These are phyloP conservation scores for Agapornis roseicollis DNA, from an alignment of 2,113 vertebrate species.

Conservation along the genomic window DNA sequence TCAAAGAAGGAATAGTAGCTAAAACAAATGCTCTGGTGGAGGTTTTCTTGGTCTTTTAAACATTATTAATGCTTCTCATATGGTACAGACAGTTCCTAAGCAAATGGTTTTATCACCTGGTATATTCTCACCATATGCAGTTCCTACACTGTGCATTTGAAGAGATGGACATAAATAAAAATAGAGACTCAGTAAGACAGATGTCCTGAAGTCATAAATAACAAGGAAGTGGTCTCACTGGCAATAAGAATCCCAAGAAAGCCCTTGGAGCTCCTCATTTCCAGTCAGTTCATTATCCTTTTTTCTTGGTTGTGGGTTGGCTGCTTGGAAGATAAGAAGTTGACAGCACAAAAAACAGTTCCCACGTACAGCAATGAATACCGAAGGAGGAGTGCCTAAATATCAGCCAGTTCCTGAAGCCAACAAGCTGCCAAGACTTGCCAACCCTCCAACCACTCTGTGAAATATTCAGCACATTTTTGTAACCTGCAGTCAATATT, in stretches of 20 bases:
- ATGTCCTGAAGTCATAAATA: conserved; percentile 45
- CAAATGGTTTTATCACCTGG: conserved; percentile 31
- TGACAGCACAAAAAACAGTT: conserved; percentile 44
- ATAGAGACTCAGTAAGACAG: conserved; percentile 2
- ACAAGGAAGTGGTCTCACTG: conserved; percentile 16
- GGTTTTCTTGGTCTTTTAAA: not conserved
- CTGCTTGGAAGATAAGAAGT: conserved; percentile 22
- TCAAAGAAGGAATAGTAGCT: not conserved
- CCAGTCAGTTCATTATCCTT: conserved; percentile 2
- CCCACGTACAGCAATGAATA: not conserved
- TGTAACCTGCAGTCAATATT: conserved; percentile 62
- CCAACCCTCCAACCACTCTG: conserved; percentile 38
- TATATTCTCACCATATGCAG: conserved; percentile 1
- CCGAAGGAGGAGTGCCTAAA: conserved; percentile 12
- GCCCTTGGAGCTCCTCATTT: conserved; percentile 9
- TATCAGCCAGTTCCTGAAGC: conserved; percentile 51
- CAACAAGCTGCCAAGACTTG: conserved; percentile 34
- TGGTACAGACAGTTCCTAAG: conserved; percentile 14
- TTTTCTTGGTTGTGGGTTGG: conserved; percentile 38
- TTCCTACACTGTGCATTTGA: not conserved
- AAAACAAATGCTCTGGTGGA: not conserved
- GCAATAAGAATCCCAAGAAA: conserved; percentile 27
- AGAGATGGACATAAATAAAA: conserved; percentile 42
- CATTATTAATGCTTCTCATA: not conserved
- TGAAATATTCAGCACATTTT: conserved; percentile 55